Base-by-base conservation (phyloP, 2,797 vertebrate genomes). In the Cephalopachus bancanus region DNA sequence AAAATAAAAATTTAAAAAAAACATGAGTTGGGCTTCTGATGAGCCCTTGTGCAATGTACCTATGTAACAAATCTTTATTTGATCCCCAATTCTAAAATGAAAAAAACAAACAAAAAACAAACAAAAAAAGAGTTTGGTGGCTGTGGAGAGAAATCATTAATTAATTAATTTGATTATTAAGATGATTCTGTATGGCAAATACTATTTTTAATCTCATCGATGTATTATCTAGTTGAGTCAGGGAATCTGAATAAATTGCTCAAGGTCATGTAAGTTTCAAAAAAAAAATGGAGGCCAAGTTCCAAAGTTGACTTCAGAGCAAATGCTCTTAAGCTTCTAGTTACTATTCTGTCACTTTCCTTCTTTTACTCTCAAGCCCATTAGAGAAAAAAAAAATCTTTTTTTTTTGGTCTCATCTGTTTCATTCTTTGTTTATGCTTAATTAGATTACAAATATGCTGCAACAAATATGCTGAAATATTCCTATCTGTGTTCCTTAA, bases 101-200 rank as follows among this genome's bases (percentile, higher is more conserved):
- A 44, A 44, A 44, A 44, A 44, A 44, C 37, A 44, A 44, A 44
- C 44, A 44, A 44, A 44, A 44, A 44, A 44, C 4, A 44, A 44
- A 44, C 44, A 44, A 44, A 44, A 44, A 44, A 44, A 44, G 4
- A 44, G 44, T 44, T 44, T 44, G 30, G 53, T 79, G 11, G 20
- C 53, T 79, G 11, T 55, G 53, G 20, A 79, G 55, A 79, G 19
- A 79, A 59, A 57, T 33, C 4, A 53, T 69, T n/a, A 57, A 72
- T 85, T 81, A 83, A 65, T 81, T 51, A 55, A 57, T 51, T 90
- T 85, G 37, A 81, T 89, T 49, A 59, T 55, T 71, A 75, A 71
- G 16, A 71, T 80, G 57, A 60, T 60, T 4, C 12, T 67, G 1
- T 28, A 2, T 81, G 62, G 5, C 33, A 91, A 59, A 76, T 85